Evolutionary conservation across 92 coral and sea anemone species (phyloP).

Genomic region (Blastomussa wellsi): DNA sequence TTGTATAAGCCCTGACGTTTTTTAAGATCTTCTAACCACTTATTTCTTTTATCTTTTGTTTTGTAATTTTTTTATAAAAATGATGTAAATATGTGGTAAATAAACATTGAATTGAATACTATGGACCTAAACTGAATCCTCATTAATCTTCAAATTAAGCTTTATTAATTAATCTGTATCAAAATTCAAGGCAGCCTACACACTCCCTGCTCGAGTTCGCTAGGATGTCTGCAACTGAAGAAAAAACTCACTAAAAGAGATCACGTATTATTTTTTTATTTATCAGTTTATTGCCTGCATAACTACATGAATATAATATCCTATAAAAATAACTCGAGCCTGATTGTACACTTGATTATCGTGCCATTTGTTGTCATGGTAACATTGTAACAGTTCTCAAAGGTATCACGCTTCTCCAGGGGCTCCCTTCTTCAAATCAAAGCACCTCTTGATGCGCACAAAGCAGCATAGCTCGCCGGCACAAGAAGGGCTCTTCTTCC

Average conservation of each 20-base stretch:
- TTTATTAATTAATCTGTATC: no score
- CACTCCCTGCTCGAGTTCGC: no score
- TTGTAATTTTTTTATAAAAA: no score
- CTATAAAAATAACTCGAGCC: not conserved
- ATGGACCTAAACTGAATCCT: no score
- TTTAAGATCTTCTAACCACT: no score
- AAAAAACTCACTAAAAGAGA: not conserved
- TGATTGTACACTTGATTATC: constrained; percentile 13
- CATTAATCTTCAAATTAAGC: no score
- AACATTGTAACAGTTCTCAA: not conserved
- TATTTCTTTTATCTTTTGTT: no score
- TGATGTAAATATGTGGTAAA: no score
- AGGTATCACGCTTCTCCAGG: not conserved
- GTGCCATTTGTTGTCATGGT: constrained; percentile 11
- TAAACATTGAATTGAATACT: no score
- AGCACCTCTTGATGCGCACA: constrained; percentile 25
- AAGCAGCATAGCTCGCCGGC: constrained; percentile 22
- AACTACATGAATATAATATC: constrained; percentile 3
- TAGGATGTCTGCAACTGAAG: not conserved
- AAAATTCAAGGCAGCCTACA: no score
- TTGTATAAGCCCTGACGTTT: no score
- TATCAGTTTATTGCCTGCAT: not conserved
- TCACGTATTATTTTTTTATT: not conserved
- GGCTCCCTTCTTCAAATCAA: not conserved
- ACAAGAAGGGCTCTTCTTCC: not conserved